Evolutionary conservation across 2,888 invertebrate genomes (phyloP), one percentile per base, ranked within the genome.

Genomic region (Volucella bombylans): DNA sequence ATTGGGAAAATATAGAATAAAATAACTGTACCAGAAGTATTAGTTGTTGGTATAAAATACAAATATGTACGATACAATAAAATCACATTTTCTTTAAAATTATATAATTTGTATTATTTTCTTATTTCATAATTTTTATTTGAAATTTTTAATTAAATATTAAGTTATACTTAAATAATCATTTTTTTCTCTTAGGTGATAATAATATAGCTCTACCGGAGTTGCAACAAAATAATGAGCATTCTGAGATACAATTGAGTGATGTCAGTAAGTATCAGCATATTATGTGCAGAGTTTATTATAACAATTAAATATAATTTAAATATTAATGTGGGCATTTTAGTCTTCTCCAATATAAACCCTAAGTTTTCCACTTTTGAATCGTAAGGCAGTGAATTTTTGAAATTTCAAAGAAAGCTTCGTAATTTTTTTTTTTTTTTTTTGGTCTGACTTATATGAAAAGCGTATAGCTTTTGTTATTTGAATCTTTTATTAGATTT

Each of bases 191-290:
- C 73, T 10, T 31, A 81, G 80, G 50, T 68, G 80, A 81, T 41
- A 71, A 45, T 15, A 64, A 23, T 49, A 47, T 68, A 47, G 10
- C 11, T 41, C 43, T 78, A 31, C 71, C 62, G 73, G 82, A 82
- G 9, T 50, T 71, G 50, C 57, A 41, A 47, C 55, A 54, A 38
- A 50, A 61, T 57, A 73, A 83, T 83, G 79, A 59, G n/a, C 73
- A 74, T 18, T 82, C 82, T 72, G 82, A 50, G 62, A 82, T 79
- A 52, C 67, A 73, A 64, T 72, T 83, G 18, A 83, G 79, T 79
- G 82, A 83, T 64, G 79, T 83, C 69, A 55, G 82, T 83, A 83
- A 83, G 82, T 82, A 78, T 52, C 43, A 9, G 11, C 8, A 38
- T 12, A 50, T 41, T 31, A 43, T 2, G 3, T 0, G 14, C 4